These are phyloP conservation scores for Lasioglossum marginatum DNA, from an alignment of 2,888 invertebrate species.

Conservation along the genomic window DNA sequence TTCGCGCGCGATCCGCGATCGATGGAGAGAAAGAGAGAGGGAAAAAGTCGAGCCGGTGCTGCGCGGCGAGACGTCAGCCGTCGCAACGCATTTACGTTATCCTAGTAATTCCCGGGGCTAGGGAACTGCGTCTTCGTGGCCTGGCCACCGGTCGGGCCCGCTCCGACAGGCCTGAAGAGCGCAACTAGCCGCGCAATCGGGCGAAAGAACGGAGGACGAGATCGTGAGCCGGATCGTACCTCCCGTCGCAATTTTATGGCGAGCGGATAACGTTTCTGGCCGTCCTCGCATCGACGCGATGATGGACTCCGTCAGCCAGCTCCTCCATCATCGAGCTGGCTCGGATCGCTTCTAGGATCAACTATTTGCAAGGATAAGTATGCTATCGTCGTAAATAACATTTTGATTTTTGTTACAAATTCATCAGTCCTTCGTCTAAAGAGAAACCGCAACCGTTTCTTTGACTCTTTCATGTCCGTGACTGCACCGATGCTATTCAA, in stretches of 20 bases:
- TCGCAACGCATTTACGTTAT: slow-evolving; percentile 79
- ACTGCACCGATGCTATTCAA: not conserved
- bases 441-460: not conserved
- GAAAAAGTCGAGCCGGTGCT: slow-evolving; percentile 62
- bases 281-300: not conserved
- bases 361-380: not conserved
- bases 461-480: not conserved
- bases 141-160: not conserved
- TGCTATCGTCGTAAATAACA: not conserved
- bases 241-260: not conserved
- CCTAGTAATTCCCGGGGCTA: slow-evolving; percentile 55
- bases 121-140: slow-evolving; percentile 33
- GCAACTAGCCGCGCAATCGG: not conserved
- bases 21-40: not conserved
- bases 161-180: slow-evolving; percentile 7
- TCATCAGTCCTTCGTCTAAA: not conserved
- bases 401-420: not conserved
- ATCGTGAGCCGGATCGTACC: slow-evolving; percentile 5
- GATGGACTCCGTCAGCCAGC: not conserved
- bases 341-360: not conserved
- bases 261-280: slow-evolving; percentile 5
- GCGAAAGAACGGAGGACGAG: slow-evolving; percentile 2
- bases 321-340: not conserved
- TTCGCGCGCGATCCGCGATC: slow-evolving; percentile 34
- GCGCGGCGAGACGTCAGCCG: slow-evolving; percentile 75